Evolutionary conservation across 2,888 invertebrate species (phyloP).

Genomic region (Phaonia tiefii): DNA sequence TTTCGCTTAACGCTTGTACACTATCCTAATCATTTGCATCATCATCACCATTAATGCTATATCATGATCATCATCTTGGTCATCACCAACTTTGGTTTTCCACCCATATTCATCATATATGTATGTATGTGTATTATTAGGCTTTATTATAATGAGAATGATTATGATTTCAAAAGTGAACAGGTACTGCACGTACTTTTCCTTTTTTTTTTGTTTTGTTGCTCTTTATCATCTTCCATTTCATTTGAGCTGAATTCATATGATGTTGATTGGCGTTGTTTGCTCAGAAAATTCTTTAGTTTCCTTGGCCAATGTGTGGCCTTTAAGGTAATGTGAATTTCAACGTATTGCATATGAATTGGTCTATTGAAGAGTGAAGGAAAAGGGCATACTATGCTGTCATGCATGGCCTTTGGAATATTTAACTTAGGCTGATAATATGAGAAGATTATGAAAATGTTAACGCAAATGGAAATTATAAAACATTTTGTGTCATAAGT

Average conservation of each 20-base stretch:
- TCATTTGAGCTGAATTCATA: slow-evolving; percentile 51
- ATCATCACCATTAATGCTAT: slow-evolving; percentile 11
- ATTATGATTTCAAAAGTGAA: slow-evolving; percentile 70
- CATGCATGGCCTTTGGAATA: too few relatives aligned
- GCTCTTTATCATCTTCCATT: slow-evolving; percentile 14
- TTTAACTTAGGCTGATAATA: too few relatives aligned
- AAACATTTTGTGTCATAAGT: too few relatives aligned
- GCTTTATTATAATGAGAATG: slow-evolving; percentile 71
- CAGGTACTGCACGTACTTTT: slow-evolving; percentile 69
- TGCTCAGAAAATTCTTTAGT: slow-evolving; percentile 53
- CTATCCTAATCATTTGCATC: too few relatives aligned
- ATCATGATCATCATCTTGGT: slow-evolving; percentile 23
- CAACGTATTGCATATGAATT: slow-evolving; percentile 55
- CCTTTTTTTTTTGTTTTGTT: slow-evolving; percentile 45
- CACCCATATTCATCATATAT: slow-evolving; percentile 71
- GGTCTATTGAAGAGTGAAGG: neutral
- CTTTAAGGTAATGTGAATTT: slow-evolving; percentile 54
- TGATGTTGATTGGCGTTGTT: neutral
- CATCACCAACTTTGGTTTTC: slow-evolving; percentile 62
- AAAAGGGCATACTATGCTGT: too few relatives aligned
- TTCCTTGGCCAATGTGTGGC: slow-evolving; percentile 59
- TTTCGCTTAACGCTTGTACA: too few relatives aligned
- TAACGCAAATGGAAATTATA: neutral
- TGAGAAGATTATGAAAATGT: slow-evolving; percentile 9
- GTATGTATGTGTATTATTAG: too few relatives aligned